Evolutionary conservation across 2,888 invertebrate species (phyloP).

Genomic region (Ceramica pisi): DNA sequence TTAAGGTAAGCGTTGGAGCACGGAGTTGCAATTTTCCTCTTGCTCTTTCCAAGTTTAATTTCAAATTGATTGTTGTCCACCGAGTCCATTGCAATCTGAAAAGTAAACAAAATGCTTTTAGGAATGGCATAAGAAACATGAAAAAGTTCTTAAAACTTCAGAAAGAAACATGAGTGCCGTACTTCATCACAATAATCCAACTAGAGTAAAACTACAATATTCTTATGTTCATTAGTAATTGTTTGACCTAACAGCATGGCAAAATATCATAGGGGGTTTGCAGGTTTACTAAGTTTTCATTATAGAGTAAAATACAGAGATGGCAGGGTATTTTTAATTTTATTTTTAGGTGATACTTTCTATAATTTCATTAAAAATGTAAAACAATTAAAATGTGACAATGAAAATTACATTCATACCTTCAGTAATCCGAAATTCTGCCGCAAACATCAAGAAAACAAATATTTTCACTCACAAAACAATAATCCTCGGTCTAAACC

Average conservation of each 20-base stretch:
- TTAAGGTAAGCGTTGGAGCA: constrained; percentile 85
- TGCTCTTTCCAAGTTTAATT: constrained; percentile 81
- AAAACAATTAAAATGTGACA: background rate
- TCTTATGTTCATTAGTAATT: too few species aligned
- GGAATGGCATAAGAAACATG: background rate
- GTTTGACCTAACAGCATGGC: background rate
- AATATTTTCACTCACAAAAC: constrained; percentile 15
- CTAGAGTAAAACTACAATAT: too few species aligned
- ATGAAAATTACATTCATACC: constrained; percentile 43
- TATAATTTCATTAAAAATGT: background rate
- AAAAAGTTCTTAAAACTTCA: background rate
- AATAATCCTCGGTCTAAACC: constrained; percentile 21
- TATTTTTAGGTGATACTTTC: background rate
- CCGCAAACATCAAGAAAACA: constrained; percentile 36
- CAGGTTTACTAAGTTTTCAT: background rate
- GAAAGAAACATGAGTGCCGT: background rate
- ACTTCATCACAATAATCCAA: too few species aligned
- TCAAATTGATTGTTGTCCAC: constrained; percentile 88
- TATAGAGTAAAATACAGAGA: background rate
- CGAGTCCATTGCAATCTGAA: constrained; percentile 76
- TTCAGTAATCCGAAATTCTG: constrained; percentile 25
- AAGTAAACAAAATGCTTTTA: constrained; percentile 7
- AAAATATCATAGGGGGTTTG: background rate
- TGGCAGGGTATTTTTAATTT: background rate
- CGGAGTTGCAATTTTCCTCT: constrained; percentile 83